Base-by-base conservation (phyloP, 2,888 invertebrate genomes). In the Clitarchus hookeri region DNA sequence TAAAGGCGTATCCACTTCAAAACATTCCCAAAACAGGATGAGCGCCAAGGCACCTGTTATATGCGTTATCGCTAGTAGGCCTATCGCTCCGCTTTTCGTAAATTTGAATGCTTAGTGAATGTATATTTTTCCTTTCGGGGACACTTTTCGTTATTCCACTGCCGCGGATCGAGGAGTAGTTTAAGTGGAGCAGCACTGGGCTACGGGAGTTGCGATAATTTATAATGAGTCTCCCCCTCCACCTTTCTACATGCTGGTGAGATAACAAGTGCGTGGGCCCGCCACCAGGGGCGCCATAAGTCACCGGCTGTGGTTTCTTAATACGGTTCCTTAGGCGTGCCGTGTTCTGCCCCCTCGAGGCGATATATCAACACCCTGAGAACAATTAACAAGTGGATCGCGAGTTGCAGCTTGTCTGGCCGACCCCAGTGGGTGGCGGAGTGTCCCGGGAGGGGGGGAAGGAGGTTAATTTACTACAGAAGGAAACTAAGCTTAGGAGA, bases 241-340 rank as follows among this genome's bases (percentile, higher is more conserved):
- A 65, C 23, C 16, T 48, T 8, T 8, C 48, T 48, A 8, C 16
- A 8, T 48, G 4, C 36, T 36, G 36, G 53, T 0, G 65, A 65
- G 65, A 19, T 1, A 65, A 65, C 65, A 65, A 65, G 65, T 65
- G 65, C 65, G 65, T n/a, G 65, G 23, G 65, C 65, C 65, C 65
- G 65, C 65, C 65, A n/a, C 65, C 65, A 65, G 65, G 65, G n/a
- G 65, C n/a, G n/a, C 65, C n/a, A 65, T 65, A 65, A 65, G 65
- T 65, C 65, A 65, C 65, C 65, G 65, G 65, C 65, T 65, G 65
- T 8, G 65, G 65, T 65, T 65, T 65, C 65, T 65, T 65, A 65
- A 65, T 65, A 65, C 65, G 65, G 65, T 65, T 65, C 65, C 65
- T 65, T 65, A 65, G 65, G 65, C 65, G 11, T n/a, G 65, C 65